Percentiles rank a stretch among this genome's conserved stretches.
phyloP scores from a whole-genome alignment of 2,888 invertebrate genomes.

The Tetranychus truncatus region DNA sequence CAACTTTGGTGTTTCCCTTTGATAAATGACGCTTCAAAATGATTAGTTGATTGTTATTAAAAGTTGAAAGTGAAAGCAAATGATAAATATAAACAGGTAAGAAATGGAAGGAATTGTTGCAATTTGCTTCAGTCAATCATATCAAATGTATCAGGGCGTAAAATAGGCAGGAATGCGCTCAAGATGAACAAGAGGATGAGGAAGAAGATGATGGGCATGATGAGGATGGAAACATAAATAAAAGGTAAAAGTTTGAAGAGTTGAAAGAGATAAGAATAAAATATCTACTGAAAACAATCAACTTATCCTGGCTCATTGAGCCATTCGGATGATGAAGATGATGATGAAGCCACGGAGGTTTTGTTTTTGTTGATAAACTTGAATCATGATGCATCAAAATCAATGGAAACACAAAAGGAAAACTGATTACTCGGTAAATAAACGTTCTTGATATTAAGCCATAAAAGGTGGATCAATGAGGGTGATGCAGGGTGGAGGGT shows the following conservation, averaged over 20 bases:
- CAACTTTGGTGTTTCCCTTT: too few relatives aligned
- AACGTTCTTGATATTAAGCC: not conserved
- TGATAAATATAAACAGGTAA: not conserved
- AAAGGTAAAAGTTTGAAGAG: not conserved
- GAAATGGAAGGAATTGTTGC: not conserved
- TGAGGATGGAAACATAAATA: not conserved
- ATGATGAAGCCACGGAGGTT: not conserved
- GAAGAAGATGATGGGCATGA: not conserved
- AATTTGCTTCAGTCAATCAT: conserved; percentile 1
- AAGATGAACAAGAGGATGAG: not conserved
- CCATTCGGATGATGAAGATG: not conserved
- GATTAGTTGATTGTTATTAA: too few relatives aligned
- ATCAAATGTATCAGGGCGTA: not conserved
- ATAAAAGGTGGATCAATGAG: not conserved
- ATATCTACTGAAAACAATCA: not conserved
- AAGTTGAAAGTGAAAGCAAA: too few relatives aligned
- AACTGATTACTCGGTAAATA: not conserved
- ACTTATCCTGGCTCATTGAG: not conserved
- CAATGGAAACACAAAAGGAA: not conserved
- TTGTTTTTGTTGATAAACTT: not conserved
- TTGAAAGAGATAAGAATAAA: not conserved
- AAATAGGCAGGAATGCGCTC: not conserved
- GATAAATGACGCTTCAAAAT: too few relatives aligned
- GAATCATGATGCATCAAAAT: not conserved
- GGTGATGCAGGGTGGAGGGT: not conserved